A percentile compares a stretch with the other conserved stretches of the same genome.
phyloP scores from a whole-genome alignment of 2,113 vertebrate genomes.

The Isichthys henryi region DNA sequence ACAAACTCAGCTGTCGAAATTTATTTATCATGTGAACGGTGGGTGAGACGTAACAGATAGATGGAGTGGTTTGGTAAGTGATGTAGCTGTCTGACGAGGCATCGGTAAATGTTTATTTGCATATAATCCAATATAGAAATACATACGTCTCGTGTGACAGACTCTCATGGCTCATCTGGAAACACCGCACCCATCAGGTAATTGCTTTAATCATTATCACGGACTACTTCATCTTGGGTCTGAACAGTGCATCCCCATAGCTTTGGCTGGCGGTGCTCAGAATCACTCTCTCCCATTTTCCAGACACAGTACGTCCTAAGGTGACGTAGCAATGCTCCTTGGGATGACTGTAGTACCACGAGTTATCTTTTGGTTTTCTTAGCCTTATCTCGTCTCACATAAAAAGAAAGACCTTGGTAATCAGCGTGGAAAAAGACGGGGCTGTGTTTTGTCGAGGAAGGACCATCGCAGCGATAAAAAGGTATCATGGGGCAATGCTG shows the following conservation, averaged over 20 bases:
- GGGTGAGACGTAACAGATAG: too few relatives aligned
- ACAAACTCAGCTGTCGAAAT: not conserved
- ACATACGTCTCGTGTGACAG: not conserved
- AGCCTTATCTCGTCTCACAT: not conserved
- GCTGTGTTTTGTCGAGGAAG: conserved; percentile 21
- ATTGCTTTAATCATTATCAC: not conserved
- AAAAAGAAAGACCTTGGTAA: conserved; percentile 18
- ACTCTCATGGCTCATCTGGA: not conserved
- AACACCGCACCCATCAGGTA: not conserved
- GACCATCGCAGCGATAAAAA: conserved; percentile 13
- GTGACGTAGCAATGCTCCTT: conserved; percentile 20
- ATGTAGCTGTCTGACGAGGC: not conserved
- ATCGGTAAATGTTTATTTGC: not conserved
- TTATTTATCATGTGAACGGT: not conserved
- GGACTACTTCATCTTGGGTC: not conserved
- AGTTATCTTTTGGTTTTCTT: conserved; percentile 8
- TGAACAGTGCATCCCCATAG: not conserved
- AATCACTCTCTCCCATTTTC: not conserved
- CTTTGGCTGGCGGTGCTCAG: not conserved
- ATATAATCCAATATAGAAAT: not conserved
- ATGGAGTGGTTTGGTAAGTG: not conserved
- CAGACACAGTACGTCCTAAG: conserved; percentile 5
- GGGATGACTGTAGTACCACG: not conserved
- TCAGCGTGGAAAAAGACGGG: not conserved
- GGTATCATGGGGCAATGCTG: not conserved